Evolutionary conservation across 2,113 vertebrate species (phyloP).

Genomic region (Sitta europaea): DNA sequence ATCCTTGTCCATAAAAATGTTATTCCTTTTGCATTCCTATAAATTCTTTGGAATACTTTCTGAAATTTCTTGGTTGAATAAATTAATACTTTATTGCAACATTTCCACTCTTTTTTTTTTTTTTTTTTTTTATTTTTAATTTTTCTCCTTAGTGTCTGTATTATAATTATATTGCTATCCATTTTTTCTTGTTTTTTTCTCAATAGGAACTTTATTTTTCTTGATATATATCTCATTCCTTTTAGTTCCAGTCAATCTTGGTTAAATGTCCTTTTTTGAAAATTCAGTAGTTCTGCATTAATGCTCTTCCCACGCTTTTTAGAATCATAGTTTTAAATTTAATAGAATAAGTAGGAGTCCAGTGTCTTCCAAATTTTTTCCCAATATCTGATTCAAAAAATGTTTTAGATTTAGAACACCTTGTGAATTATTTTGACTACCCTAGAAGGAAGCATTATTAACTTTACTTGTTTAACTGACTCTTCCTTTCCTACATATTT

Average conservation of each 20-base stretch:
- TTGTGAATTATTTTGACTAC: background rate
- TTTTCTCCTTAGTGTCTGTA: background rate
- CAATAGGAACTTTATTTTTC: background rate
- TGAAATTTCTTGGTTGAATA: background rate
- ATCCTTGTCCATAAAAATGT: background rate
- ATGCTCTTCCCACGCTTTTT: background rate
- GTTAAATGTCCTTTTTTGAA: background rate
- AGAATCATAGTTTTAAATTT: background rate
- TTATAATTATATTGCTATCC: background rate
- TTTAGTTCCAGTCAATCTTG: background rate
- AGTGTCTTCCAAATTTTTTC: background rate
- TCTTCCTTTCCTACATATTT: background rate
- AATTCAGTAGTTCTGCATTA: background rate
- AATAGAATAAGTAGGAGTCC: background rate
- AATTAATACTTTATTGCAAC: background rate
- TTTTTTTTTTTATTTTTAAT: background rate
- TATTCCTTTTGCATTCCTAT: background rate
- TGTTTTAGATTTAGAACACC: background rate
- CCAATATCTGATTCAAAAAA: background rate
- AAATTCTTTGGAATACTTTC: background rate
- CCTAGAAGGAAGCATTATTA: background rate
- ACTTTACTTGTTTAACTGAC: background rate
- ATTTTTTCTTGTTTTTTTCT: background rate
- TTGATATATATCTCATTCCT: background rate
- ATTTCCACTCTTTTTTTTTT: background rate